Evolutionary conservation across 1,140 invertebrate genomes (phyloP).

Genomic region (Tribolium castaneum): DNA sequence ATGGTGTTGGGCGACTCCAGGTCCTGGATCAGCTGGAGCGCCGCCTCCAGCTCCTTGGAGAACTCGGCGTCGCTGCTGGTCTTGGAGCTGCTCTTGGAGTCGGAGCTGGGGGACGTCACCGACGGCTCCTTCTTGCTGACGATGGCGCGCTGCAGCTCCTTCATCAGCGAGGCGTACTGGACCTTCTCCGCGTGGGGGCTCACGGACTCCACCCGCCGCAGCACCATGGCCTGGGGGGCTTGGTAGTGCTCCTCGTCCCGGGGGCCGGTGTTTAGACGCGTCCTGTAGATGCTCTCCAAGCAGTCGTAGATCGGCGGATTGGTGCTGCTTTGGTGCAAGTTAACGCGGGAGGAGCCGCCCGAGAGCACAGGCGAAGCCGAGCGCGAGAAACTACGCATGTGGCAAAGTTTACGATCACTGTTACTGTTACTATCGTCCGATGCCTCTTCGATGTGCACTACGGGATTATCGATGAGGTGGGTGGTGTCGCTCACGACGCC

Average conservation of each 20-base stretch:
- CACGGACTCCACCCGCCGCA: constrained; percentile 49
- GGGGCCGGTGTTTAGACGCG: constrained; percentile 59
- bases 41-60: constrained; percentile 65
- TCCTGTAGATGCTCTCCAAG: constrained; percentile 56
- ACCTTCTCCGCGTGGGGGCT: constrained; percentile 60
- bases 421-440: constrained; percentile 62
- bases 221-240: constrained; percentile 56
- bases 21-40: constrained; percentile 66
- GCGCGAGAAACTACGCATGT: constrained; percentile 66
- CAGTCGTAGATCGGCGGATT: constrained; percentile 64
- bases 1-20: constrained; percentile 65
- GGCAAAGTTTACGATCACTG: constrained; percentile 63
- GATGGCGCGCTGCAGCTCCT: constrained; percentile 64
- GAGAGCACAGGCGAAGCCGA: constrained; percentile 64
- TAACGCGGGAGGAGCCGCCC: constrained; percentile 63
- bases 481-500: constrained; percentile 47
- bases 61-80: constrained; percentile 65
- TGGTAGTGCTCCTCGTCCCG: constrained; percentile 57
- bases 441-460: constrained; percentile 63
- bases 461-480: constrained; percentile 59
- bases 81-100: constrained; percentile 58
- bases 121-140: constrained; percentile 59
- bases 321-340: constrained; percentile 55
- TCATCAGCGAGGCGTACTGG: constrained; percentile 66
- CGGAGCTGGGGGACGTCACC: constrained; percentile 53